These are phyloP conservation scores for Ochotona curzoniae DNA, from an alignment of 2,113 vertebrate genomes.

Conservation along the genomic window DNA sequence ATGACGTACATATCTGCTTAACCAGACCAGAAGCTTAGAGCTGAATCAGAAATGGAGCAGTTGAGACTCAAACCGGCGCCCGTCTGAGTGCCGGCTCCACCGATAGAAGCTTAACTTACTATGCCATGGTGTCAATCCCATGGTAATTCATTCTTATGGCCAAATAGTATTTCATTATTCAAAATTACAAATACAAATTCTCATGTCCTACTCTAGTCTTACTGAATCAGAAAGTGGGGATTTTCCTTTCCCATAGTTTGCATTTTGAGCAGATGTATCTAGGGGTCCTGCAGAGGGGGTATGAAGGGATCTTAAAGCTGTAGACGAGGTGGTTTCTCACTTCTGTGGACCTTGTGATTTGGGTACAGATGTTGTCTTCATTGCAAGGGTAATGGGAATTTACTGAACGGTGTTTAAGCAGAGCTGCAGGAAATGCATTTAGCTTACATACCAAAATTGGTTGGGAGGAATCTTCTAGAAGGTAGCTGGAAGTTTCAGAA, in stretches of 20 bases:
- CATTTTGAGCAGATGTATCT: neutral
- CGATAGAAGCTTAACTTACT: too few species aligned
- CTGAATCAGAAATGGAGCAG: too few species aligned
- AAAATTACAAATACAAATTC: neutral
- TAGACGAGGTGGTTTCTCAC: neutral
- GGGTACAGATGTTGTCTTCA: neutral
- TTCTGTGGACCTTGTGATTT: neutral
- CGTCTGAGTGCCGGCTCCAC: too few species aligned
- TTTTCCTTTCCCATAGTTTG: neutral
- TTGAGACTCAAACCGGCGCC: too few species aligned
- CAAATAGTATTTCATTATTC: neutral
- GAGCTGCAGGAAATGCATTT: neutral
- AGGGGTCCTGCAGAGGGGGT: neutral
- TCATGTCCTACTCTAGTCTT: neutral
- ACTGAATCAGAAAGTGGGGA: neutral
- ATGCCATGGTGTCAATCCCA: too few species aligned
- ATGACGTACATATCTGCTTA: too few species aligned
- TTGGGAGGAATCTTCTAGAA: neutral
- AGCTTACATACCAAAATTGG: neutral
- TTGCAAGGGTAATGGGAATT: neutral
- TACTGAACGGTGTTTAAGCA: conserved; percentile 8
- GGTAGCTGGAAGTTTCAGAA: neutral
- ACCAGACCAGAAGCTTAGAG: too few species aligned
- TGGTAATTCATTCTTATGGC: neutral
- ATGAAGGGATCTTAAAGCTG: neutral